Percentiles rank a stretch among this genome's conserved stretches.
phyloP scores from a whole-genome alignment of 2,888 invertebrate species.

The Dolomedes plantarius region DNA sequence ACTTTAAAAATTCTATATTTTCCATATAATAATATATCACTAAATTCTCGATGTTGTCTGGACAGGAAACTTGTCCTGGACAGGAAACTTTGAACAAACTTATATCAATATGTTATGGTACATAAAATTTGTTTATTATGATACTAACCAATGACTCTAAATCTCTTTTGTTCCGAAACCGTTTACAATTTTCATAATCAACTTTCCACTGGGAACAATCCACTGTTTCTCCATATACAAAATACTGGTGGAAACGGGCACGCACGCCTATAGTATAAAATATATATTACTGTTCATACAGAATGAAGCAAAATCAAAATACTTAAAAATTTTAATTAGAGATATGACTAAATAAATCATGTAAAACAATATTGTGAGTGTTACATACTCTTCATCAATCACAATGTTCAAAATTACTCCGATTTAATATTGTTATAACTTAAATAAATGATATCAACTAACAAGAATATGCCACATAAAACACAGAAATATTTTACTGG shows the following conservation, averaged over 20 bases:
- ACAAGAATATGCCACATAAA: no score
- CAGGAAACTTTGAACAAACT: no score
- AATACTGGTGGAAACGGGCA: conserved; percentile 90
- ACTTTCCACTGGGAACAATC: conserved; percentile 89
- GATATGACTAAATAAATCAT: not conserved
- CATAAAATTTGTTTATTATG: not conserved
- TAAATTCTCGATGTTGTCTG: no score
- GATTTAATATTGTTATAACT: no score
- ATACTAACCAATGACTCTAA: conserved; percentile 82
- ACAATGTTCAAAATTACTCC: no score
- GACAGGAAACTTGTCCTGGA: no score
- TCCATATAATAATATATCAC: no score
- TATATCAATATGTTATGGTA: no score
- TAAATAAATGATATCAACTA: no score
- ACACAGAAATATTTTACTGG: no score
- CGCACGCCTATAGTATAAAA: conserved; percentile 77
- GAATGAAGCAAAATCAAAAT: not conserved
- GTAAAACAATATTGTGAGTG: not conserved
- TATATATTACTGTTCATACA: not conserved
- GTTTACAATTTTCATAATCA: conserved; percentile 85
- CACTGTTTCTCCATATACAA: conserved; percentile 83
- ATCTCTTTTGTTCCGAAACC: conserved; percentile 82
- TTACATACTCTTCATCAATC: not conserved
- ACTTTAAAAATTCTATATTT: no score
- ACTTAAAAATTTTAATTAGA: not conserved